Evolutionary conservation across 2,797 vertebrate genomes (phyloP), one percentile per base, ranked within the genome.

Genomic region (Monodelphis domestica): DNA sequence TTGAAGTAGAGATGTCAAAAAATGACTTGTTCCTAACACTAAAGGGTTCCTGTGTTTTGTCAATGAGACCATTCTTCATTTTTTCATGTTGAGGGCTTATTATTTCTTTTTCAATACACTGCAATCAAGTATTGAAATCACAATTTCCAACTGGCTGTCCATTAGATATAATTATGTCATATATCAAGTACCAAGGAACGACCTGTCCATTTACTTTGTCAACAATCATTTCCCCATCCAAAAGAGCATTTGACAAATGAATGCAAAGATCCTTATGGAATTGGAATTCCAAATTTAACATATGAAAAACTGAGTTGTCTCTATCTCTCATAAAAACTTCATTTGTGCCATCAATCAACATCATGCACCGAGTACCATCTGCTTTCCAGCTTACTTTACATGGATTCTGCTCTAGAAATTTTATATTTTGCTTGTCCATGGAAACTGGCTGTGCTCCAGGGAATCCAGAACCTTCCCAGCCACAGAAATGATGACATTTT

Each of bases 361-460:
- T 99, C 99, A 99, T 99, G 97, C n/a, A 99, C 99, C 99, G 99
- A 95, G 99, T 99, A 95, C 99, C 99, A 78, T 99, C 99, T 94
- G 99, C 99, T 98, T 99, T 99, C 99, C 99, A 99, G 98, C 99
- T 99, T 98, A 99, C 99, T 99, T 99, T 99, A 98, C 99, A 99
- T 38, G 99, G 99, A 93, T 99, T 99, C 98, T 99, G 99, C 95
- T 99, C 99, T 96, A 99, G 97, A 96, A 99, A 98, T 95, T 98
- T 99, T 96, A 99, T 98, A 98, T 99, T 99, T 96, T 99, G 98
- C 91, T 99, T 98, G 98, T 99, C 99, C 99, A 99, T 99, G 96
- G 99, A 99, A 97, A 99, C 99, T 33, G 99, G 99, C 96, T 99
- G 99, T 33, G 99, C 99, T 91, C 99, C 99, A 78, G 99, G 99